Evolutionary conservation across 2,797 vertebrate species (phyloP), one percentile per base, ranked within the genome.

Genomic region (Trematomus bernacchii): DNA sequence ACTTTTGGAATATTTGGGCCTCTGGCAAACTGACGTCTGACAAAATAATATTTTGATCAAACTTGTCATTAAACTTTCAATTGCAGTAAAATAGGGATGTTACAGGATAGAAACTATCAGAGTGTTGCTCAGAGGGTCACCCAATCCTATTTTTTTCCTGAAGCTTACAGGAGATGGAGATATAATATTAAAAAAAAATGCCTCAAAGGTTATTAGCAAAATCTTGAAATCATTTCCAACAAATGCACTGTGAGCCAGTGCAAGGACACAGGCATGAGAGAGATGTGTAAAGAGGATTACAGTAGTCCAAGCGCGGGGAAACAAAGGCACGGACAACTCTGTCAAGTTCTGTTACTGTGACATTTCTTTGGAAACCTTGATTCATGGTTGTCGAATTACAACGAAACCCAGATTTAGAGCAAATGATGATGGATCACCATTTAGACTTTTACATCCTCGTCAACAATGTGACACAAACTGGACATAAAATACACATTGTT

Each of bases 1-100:
- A 81, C 42, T 82, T 79, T 58, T 10, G 0, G 66, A 62, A 59
- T 75, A 70, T 79, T 77, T 87, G 65, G 43, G 61, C 84, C 76
- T 80, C 78, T 86, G 60, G 51, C 64, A 81, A 87, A 79, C 42
- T 82, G 69, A 67, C 63, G 73, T 75, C 71, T 80, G 68, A 83
- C 46, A 73, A 71, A 83, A 76, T 80, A 80, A 85, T 82, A 82
- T 74, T 83, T 74, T 73, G 57, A 76, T 84, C 77, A 69, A 69
- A 73, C 50, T 18, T 68, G 52, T 79, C 58, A 79, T 73, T 74
- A 69, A 55, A 51, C 61, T 44, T 52, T 62, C 68, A 62, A 76
- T 48, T 67, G 48, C 21, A 15, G 10, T 57, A 71, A 73, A 71
- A 84, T 61, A 62, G 33, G 64, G 59, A 58, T 67, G 68, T 84